phyloP scores from a whole-genome alignment of 2,888 invertebrate genomes.

The Melikaiella ostensackeni region DNA sequence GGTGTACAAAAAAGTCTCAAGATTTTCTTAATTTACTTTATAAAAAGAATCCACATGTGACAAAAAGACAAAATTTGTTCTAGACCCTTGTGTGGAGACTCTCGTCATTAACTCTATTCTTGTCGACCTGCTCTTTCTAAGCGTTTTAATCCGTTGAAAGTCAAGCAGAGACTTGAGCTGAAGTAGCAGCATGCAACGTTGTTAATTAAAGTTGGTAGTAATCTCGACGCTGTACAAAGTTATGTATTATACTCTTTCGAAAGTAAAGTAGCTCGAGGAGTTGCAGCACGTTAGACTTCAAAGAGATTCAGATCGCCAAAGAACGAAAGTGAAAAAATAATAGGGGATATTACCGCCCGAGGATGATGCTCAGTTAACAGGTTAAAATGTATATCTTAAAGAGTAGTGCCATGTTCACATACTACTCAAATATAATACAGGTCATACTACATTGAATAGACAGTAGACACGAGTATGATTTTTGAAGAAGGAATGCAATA shows the following conservation, averaged over 20 bases:
- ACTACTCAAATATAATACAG: neutral
- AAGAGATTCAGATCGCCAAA: conserved; percentile 4
- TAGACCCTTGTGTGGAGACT: neutral
- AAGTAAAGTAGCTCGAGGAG: neutral
- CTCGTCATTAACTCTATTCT: neutral
- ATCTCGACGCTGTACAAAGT: neutral
- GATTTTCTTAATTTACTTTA: neutral
- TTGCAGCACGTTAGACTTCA: neutral
- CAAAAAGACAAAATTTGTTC: neutral
- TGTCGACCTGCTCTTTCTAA: neutral
- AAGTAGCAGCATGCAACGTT: neutral
- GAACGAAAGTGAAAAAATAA: neutral
- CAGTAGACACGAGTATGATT: too few relatives aligned
- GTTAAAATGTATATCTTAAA: neutral
- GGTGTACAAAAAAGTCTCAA: neutral
- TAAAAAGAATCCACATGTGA: neutral
- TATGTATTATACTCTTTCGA: neutral
- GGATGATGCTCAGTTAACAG: neutral
- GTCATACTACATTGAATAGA: neutral
- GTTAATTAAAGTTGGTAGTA: neutral
- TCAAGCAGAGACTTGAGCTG: neutral
- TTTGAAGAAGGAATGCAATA: too few relatives aligned
- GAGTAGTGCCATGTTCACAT: neutral
- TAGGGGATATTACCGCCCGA: neutral
- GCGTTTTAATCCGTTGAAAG: neutral